Evolutionary conservation across 2,888 invertebrate genomes (phyloP).

Genomic region (Phengaris arion): DNA sequence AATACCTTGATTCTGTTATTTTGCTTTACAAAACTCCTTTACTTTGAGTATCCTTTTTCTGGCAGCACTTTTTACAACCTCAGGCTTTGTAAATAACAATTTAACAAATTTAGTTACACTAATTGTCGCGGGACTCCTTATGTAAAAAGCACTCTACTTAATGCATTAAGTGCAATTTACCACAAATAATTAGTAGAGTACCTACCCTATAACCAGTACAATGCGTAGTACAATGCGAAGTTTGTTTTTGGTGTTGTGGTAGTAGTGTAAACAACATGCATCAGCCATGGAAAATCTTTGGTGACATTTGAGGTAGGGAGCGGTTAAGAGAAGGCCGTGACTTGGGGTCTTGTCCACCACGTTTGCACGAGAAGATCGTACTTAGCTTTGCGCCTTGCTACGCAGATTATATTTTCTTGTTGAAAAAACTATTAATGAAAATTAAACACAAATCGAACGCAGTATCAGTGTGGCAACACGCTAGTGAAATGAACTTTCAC

Average conservation of each 20-base stretch:
- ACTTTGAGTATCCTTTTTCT: no score
- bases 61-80: no score
- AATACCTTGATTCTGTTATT: no score
- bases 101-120: no score
- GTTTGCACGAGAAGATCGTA: no score
- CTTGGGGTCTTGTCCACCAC: background rate
- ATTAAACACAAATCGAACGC: no score
- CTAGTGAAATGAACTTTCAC: background rate
- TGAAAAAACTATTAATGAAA: no score
- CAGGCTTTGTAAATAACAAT: no score
- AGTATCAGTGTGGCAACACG: background rate
- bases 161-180: background rate
- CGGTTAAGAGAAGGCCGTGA: background rate
- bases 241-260: background rate
- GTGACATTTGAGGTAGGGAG: background rate
- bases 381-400: no score
- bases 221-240: background rate
- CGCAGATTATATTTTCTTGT: no score
- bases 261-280: background rate
- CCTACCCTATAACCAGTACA: background rate
- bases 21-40: no score
- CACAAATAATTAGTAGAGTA: background rate
- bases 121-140: no score
- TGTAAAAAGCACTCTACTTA: background rate
- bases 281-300: background rate